phyloP scores from a whole-genome alignment of 2,113 vertebrate species.

The Mirounga angustirostris region DNA sequence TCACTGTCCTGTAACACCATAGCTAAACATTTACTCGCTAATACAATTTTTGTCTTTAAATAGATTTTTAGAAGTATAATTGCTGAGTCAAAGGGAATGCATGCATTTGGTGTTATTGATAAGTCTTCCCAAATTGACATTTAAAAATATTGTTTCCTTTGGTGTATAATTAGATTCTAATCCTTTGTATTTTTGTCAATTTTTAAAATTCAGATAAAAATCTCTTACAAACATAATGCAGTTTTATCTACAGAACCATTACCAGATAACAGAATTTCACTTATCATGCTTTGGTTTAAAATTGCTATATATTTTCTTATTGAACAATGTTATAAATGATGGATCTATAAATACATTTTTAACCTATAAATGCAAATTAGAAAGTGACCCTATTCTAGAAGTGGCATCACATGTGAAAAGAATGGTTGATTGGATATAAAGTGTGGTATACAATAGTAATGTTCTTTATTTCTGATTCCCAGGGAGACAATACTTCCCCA shows the following conservation, averaged over 20 bases:
- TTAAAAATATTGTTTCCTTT: not conserved
- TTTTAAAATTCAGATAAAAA: slow-evolving; percentile 18
- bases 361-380: not conserved
- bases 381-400: not conserved
- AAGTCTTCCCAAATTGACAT: not conserved
- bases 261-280: not conserved
- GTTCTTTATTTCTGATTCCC: not conserved
- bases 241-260: not conserved
- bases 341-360: not conserved
- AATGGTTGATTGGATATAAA: not conserved
- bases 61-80: not conserved
- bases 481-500: not conserved
- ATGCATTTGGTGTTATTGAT: not conserved
- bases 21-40: not conserved
- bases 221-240: not conserved
- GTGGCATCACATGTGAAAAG: not conserved
- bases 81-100: not conserved
- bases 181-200: not conserved
- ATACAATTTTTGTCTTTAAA: not conserved
- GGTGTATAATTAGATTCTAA: not conserved
- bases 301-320: not conserved
- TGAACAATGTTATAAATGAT: slow-evolving; percentile 10
- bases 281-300: not conserved
- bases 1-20: not conserved
- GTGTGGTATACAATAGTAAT: not conserved